Percentiles rank a stretch among this genome's conserved stretches.
Conservation (phyloP, 1,140 invertebrate species). For the Vanessa tameamea region DNA sequence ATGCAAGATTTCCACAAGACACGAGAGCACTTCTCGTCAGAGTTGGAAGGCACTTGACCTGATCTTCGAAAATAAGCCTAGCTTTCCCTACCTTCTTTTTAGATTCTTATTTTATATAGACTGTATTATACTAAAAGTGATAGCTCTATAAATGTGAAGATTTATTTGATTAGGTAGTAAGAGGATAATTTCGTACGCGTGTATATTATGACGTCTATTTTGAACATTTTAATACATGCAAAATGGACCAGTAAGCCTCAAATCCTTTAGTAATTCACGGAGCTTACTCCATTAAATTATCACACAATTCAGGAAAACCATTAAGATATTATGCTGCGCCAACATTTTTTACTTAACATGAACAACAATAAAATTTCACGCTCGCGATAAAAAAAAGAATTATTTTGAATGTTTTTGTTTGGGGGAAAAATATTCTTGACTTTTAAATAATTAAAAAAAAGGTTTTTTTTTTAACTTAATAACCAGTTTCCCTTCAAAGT, state of each 20-base stretch:
- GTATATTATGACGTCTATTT: slow-evolving; percentile 39
- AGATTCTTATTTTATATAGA: slow-evolving; percentile 28
- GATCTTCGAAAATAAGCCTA: slow-evolving; percentile 45
- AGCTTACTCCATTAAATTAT: slow-evolving; percentile 51
- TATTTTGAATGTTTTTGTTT: slow-evolving; percentile 43
- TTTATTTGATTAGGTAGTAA: slow-evolving; percentile 25
- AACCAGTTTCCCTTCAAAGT: slow-evolving; percentile 13
- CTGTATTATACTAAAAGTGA: slow-evolving; percentile 22
- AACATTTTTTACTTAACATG: slow-evolving; percentile 50
- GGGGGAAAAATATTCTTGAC: slow-evolving; percentile 25
- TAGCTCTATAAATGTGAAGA: slow-evolving; percentile 26
- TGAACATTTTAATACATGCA: slow-evolving; percentile 44
- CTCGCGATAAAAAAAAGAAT: slow-evolving; percentile 40
- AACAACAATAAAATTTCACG: slow-evolving; percentile 48
- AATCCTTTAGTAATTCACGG: slow-evolving; percentile 45
- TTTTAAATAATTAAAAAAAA: slow-evolving; percentile 25
- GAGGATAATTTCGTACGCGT: slow-evolving; percentile 18
- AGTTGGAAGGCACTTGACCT: slow-evolving; percentile 40
- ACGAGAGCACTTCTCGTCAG: slow-evolving; percentile 39
- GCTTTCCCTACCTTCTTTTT: slow-evolving; percentile 31
- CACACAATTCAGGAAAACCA: slow-evolving; percentile 54
- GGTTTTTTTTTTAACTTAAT: slow-evolving; percentile 21
- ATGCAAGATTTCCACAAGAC: slow-evolving; percentile 40
- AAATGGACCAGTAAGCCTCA: slow-evolving; percentile 46
- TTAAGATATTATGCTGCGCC: slow-evolving; percentile 52